Evolutionary conservation across 2,888 invertebrate species (phyloP), one percentile per base, ranked within the genome.

Genomic region (Cistogaster globosa): DNA sequence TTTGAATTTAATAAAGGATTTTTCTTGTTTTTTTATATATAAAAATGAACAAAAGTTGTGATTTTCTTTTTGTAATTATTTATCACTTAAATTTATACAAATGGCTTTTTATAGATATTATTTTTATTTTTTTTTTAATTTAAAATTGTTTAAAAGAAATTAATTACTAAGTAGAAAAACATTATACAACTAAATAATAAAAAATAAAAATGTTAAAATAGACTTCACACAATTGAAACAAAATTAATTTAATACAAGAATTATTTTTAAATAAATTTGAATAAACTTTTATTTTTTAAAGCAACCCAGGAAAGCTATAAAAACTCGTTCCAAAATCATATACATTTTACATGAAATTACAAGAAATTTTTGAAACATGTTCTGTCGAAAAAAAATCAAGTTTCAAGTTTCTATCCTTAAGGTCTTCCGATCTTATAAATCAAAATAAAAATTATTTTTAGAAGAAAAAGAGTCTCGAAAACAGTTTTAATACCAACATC

Each of bases 21-120:
- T 65, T 71, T 42, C 12, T 42, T 32, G 32, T 8, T 32, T 32
- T 78, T 55, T 55, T 62, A 42, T 69, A 69, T 76, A 32, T 63
- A 74, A 71, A 65, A 80, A 81, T 68, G 72, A 82, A 82, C 74
- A 85, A 82, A 74, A 85, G 71, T 42, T 75, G 69, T 79, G 75
- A 83, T 76, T 57, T 68, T 80, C 32, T 71, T 84, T 83, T 76
- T 86, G 78, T 86, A 83, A 86, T 84, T 87, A 83, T 83, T 89
- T 91, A 91, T 91, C 92, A 92, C 91, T 92, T 91, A 92, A 83
- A 88, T 91, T 91, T 91, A 91, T 92, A 91, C 91, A 91, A 85
- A 92, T 91, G 92, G 92, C 91, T 91, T 89, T 91, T 87, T 80
- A 72, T 80, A 60, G 38, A 53, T 58, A 32, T 32, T 58, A 32